Percentiles rank a stretch among this genome's conserved stretches.
phyloP scores from a whole-genome alignment of 1,140 invertebrate species.

The Sarcophaga bullata region DNA sequence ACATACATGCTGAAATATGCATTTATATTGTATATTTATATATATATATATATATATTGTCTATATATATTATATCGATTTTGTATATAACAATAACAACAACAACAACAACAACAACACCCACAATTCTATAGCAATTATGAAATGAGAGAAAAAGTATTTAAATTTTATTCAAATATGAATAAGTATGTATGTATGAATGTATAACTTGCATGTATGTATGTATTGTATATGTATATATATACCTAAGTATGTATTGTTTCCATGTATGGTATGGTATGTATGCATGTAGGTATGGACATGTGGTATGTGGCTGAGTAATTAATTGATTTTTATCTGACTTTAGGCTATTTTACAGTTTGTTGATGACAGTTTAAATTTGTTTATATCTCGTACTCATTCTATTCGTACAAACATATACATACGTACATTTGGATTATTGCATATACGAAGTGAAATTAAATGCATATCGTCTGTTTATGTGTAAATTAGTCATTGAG shows the following conservation, averaged over 20 bases:
- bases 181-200: background rate
- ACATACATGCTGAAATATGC: too few relatives aligned
- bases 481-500: too few relatives aligned
- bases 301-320: slow-evolving; percentile 52
- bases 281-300: background rate
- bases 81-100: background rate
- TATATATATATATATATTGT: background rate
- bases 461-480: too few relatives aligned
- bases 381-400: slow-evolving; percentile 32
- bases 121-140: too few relatives aligned
- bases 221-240: background rate
- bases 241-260: background rate
- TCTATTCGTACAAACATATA: background rate
- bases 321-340: slow-evolving; percentile 65
- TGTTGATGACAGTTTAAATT: slow-evolving; percentile 58
- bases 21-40: background rate
- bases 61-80: background rate
- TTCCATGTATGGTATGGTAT: background rate
- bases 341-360: slow-evolving; percentile 65
- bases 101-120: slow-evolving; percentile 8
- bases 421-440: background rate
- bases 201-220: too few relatives aligned
- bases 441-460: background rate
- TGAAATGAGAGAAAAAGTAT: background rate
- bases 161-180: background rate